phyloP scores from a whole-genome alignment of 2,113 vertebrate species.

The Heterocephalus glaber region DNA sequence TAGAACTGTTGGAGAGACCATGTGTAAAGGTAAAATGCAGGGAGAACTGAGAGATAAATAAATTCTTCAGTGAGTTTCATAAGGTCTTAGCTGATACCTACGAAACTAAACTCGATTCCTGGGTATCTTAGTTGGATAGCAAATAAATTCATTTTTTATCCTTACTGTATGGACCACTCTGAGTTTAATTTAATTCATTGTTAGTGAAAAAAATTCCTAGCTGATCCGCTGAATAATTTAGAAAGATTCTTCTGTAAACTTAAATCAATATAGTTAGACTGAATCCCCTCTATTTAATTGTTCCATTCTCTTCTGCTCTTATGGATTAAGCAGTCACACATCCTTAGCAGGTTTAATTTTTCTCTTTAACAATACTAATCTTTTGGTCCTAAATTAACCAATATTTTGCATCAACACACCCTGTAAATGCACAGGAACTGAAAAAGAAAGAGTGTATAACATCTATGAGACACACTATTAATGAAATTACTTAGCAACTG shows the following conservation, averaged over 20 bases:
- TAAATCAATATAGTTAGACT: neutral
- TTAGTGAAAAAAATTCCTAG: conserved; percentile 4
- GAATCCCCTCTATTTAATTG: neutral
- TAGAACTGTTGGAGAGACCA: neutral
- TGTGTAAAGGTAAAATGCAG: neutral
- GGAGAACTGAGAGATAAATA: neutral
- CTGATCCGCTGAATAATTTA: conserved; percentile 14
- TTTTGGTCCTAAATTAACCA: conserved; percentile 31
- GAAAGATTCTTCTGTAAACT: neutral
- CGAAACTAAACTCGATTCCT: neutral
- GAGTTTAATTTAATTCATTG: neutral
- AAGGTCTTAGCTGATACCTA: neutral
- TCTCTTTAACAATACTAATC: neutral
- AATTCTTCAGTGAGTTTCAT: neutral
- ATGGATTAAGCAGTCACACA: neutral
- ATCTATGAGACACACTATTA: neutral
- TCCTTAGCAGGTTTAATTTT: neutral
- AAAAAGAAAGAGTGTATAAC: neutral
- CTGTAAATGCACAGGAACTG: neutral
- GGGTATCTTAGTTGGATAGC: neutral
- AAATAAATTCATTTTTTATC: conserved; percentile 50
- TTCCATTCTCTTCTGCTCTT: neutral
- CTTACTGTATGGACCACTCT: neutral
- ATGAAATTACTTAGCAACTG: neutral
- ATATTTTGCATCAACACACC: neutral